Conservation (phyloP, 2,113 vertebrate species). For the Elgaria multicarinata region DNA sequence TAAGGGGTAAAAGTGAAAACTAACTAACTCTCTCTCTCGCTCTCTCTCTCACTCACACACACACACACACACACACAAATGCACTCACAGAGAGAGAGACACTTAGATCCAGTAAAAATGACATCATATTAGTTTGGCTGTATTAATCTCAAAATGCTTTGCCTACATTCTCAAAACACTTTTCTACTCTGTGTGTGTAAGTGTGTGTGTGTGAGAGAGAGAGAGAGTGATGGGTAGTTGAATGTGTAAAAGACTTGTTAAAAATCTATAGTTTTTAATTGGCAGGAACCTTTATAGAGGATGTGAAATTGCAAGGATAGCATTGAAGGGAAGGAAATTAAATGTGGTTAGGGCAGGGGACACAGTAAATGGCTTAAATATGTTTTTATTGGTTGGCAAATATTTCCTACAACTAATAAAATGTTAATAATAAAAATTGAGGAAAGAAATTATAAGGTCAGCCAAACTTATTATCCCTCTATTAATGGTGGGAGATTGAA, state of each 20-base stretch:
- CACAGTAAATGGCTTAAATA: neutral
- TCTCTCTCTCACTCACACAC: too few relatives aligned
- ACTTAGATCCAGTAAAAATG: neutral
- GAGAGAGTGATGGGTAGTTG: too few relatives aligned
- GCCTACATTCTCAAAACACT: neutral
- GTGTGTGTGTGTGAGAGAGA: neutral
- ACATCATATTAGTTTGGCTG: neutral
- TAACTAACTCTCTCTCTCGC: too few relatives aligned
- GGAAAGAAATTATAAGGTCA: too few relatives aligned
- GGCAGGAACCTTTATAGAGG: neutral
- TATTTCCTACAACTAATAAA: neutral
- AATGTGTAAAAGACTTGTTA: neutral
- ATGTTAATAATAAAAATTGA: neutral
- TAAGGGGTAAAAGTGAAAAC: too few relatives aligned
- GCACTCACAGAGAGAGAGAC: too few relatives aligned
- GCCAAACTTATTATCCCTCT: neutral
- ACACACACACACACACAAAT: too few relatives aligned
- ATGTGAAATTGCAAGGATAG: neutral
- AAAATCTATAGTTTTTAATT: conserved; percentile 4
- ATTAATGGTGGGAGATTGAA: neutral
- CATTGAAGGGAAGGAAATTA: neutral
- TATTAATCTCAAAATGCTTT: neutral
- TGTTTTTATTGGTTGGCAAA: neutral
- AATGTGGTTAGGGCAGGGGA: neutral
- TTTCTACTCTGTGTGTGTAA: neutral